A percentile compares a stretch with the other conserved stretches of the same genome.
Evolutionary conservation across 2,797 vertebrate genomes (phyloP).

Genomic region (Basileuterus tristriatus): DNA sequence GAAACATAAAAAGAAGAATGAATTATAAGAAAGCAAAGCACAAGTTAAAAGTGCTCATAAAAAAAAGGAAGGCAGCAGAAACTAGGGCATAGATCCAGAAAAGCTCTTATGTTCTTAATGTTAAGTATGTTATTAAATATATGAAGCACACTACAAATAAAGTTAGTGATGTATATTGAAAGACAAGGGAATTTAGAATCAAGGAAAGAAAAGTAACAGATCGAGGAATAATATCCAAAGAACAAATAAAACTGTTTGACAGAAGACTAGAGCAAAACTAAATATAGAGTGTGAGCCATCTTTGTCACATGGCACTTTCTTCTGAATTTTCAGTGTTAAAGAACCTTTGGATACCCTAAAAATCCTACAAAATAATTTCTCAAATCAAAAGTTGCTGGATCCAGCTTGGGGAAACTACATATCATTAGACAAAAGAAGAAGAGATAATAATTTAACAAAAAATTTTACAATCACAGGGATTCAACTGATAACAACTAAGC

Average conservation of each 20-base stretch:
- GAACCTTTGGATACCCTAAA: background rate
- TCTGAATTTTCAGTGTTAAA: background rate
- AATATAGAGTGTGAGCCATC: background rate
- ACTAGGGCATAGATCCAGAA: background rate
- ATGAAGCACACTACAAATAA: background rate
- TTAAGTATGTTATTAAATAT: background rate
- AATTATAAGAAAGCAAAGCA: background rate
- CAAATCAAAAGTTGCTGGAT: background rate
- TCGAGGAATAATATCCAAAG: background rate
- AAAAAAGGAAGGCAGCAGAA: background rate
- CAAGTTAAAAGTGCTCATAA: slow-evolving; percentile 3
- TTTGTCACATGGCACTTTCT: background rate
- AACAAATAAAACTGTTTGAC: background rate
- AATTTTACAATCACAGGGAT: background rate
- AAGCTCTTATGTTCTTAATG: slow-evolving; percentile 34
- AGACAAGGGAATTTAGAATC: background rate
- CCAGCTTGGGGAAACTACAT: background rate
- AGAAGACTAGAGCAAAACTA: background rate
- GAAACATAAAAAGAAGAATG: slow-evolving; percentile 13
- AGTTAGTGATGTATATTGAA: background rate
- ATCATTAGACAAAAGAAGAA: background rate
- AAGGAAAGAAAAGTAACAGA: background rate
- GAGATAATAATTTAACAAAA: background rate
- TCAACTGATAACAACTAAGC: background rate
- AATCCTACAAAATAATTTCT: background rate